Conservation (phyloP, 2,797 vertebrate species). For the Sibirionetta formosa region DNA sequence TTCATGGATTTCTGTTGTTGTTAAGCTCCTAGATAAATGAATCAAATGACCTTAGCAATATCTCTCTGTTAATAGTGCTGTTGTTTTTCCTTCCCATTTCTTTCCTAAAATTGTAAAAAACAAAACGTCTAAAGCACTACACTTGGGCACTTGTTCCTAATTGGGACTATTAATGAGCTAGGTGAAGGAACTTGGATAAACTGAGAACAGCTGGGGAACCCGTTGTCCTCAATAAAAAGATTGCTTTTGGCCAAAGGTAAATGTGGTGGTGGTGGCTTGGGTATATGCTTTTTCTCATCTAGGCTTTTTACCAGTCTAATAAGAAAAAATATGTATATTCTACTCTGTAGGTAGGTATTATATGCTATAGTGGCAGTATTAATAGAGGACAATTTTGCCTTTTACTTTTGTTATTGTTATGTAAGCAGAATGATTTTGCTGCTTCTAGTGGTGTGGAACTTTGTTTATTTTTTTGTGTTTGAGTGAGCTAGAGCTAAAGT, state of each 20-base stretch:
- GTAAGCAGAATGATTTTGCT: background rate
- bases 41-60: slow-evolving; percentile 32
- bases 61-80: background rate
- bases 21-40: slow-evolving; percentile 51
- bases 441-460: background rate
- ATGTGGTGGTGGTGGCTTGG: background rate
- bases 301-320: background rate
- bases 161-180: background rate
- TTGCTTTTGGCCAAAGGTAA: background rate
- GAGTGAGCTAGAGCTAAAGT: background rate
- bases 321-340: background rate
- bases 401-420: background rate
- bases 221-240: background rate
- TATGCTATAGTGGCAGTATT: background rate
- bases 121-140: background rate
- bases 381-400: background rate
- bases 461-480: background rate
- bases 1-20: slow-evolving; percentile 53
- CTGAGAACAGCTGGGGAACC: background rate
- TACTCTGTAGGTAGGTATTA: background rate
- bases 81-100: slow-evolving; percentile 21
- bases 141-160: background rate
- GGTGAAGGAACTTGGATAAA: background rate
- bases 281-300: too few species aligned
- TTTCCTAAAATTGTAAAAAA: background rate